Evolutionary conservation across 2,797 vertebrate species (phyloP), one percentile per base, ranked within the genome.

Genomic region (Lerista edwardsae): DNA sequence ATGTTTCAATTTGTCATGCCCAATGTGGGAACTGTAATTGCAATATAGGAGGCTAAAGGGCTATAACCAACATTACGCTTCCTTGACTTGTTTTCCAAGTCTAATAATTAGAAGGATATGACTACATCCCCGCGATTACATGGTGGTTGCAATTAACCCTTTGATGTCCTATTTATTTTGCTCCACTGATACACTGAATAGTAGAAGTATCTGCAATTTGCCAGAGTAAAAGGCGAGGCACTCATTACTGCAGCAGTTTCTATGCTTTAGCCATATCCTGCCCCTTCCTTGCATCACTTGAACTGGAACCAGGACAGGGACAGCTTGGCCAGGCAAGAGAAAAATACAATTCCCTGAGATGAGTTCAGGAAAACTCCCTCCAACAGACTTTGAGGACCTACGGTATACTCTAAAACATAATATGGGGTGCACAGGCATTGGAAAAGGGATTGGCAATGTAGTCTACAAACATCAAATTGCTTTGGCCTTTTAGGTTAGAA

Each of bases 71-170:
- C n/a, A 69, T 44, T 44, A 44, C 41, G 82, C 51, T 65, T 27
- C 67, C 51, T 31, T 57, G 69, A 41, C 47, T 62, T 75, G 71
- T 74, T 80, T 85, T 80, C 84, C 36, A 74, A 65, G 59, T 67
- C 61, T 55, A 85, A 74, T 69, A 85, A 85, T 59, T 59, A 68
- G n/a, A 69, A 75, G 84, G 62, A 61, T 86, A 69, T 76, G 72
- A 81, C 73, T 81, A 25, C 25, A 78, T 69, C 62, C 15, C 21
- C 25, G 51, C 76, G 51, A 76, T 86, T 75, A 81, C 80, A 61
- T 39, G 6, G 10, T 80, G 79, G 64, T 47, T 64, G 25, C 14
- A 80, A 27, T 80, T 57, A 85, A 34, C 21, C 47, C 9, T 47
- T 31, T 74, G 71, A 76, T 69, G 64, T 29, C 64, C 39, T 61